Base-by-base conservation (phyloP, 2,888 invertebrate genomes). In the Erebia ligea region DNA sequence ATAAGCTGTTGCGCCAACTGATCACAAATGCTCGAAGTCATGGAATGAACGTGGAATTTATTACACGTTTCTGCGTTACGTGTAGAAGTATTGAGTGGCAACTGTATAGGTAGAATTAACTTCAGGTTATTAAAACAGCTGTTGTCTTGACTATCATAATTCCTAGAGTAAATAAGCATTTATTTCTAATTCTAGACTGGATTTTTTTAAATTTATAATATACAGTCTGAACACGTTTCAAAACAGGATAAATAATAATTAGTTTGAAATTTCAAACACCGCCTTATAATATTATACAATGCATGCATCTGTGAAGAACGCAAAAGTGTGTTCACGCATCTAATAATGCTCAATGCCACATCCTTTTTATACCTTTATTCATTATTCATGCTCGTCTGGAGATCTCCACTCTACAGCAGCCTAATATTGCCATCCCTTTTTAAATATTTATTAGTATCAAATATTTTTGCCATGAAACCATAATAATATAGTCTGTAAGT, bases 341-440 rank as follows among this genome's bases (percentile, higher is more conserved):
- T 64, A 71, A 64, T 64, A 71, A 64, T 63, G 54, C 52, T 58
- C 21, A 59, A 59, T 45, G 66, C 54, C 64, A 65, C 71, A 57
- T 11, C 59, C 56, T 66, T 50, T 59, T 52, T 40, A 58, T 57
- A 45, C 40, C 34, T 59, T 40, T n/a, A 61, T 72, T 72, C 56
- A 72, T 72, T 72, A 72, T 72, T 69, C 69, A 69, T 69, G 69
- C 65, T 50, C 69, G 25, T 63, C 25, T 63, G 25, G 9, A 50
- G 48, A 21, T 63, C 10, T 48, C 34, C 25, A 25, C 19, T 63
- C 52, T 21, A 10, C 50, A 34, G 17, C 40, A 45, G 19, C n/a
- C 13, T 6, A 15, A 13, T 5, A 10, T 9, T 17, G 17, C 17
- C 19, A 52, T 52, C 17, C 52, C 52, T 17, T 17, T 2, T 52